A percentile compares a stretch with the other conserved stretches of the same genome.
Evolutionary conservation across 2,888 invertebrate species (phyloP).

Genomic region (Cerastis rubricosa): DNA sequence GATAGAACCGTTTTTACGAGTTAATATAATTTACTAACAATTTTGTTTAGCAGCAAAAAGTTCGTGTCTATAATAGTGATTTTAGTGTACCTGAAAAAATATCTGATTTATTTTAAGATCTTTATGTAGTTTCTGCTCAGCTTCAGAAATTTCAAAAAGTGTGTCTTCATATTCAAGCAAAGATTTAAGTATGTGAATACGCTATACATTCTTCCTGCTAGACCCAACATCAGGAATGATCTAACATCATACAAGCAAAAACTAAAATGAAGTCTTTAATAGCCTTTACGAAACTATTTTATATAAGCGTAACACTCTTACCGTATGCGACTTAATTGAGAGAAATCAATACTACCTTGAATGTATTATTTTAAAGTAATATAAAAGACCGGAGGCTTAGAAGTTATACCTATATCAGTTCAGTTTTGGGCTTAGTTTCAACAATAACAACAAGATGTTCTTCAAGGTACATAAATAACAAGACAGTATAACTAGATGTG

Average conservation of each 20-base stretch:
- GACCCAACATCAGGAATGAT: background rate
- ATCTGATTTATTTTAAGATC: background rate
- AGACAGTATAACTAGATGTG: no score
- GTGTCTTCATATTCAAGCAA: background rate
- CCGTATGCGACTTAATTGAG: conserved; percentile 23
- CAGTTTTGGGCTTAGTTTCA: background rate
- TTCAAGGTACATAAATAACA: conserved; percentile 48
- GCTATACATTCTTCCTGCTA: background rate
- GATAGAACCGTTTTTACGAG: no score
- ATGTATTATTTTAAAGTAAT: conserved; percentile 35
- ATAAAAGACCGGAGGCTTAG: conserved; percentile 57
- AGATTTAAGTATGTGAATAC: background rate
- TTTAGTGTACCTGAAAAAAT: background rate
- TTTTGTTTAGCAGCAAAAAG: background rate
- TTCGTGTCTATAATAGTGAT: background rate
- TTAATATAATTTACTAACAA: background rate
- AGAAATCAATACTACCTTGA: conserved; percentile 63
- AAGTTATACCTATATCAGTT: conserved; percentile 54
- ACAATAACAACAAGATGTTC: conserved; percentile 32
- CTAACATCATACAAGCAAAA: conserved; percentile 20
- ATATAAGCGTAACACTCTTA: conserved; percentile 37
- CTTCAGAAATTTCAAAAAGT: background rate
- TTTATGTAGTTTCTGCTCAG: background rate
- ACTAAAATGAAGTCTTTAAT: conserved; percentile 20
- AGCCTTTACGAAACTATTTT: conserved; percentile 21